These are phyloP conservation scores for Julus scandinavius DNA, from an alignment of 2,888 invertebrate genomes.

Conservation along the genomic window DNA sequence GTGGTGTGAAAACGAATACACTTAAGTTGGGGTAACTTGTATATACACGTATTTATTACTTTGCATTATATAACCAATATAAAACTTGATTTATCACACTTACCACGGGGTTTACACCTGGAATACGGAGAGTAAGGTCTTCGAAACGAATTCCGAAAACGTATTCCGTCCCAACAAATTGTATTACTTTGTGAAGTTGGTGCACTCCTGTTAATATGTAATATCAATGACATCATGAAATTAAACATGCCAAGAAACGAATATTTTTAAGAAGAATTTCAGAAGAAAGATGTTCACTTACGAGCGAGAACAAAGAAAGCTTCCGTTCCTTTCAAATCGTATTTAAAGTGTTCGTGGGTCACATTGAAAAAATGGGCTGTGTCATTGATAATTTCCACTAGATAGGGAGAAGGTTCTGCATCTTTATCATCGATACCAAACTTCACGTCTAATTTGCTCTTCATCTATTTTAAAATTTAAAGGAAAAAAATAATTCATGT, in stretches of 20 bases:
- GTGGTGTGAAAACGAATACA: too few species aligned
- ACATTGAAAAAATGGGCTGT: conserved; percentile 47
- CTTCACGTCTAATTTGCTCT: too few species aligned
- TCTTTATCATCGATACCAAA: not conserved
- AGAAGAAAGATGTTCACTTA: not conserved
- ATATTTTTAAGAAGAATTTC: not conserved
- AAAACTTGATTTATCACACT: not conserved
- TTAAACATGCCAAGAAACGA: not conserved
- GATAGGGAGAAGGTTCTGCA: conserved; percentile 50
- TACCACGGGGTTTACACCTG: not conserved
- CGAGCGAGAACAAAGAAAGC: not conserved
- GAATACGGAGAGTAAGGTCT: not conserved
- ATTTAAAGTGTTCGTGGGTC: not conserved
- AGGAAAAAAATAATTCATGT: not conserved
- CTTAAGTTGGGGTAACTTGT: too few species aligned
- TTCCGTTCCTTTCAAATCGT: not conserved
- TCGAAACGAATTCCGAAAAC: not conserved
- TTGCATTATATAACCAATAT: too few species aligned
- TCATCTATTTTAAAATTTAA: not conserved
- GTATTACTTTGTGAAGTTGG: not conserved
- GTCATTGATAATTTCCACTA: conserved; percentile 50
- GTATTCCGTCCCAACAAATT: conserved; percentile 10
- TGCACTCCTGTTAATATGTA: not conserved
- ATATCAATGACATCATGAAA: not conserved
- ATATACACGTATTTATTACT: too few species aligned